phyloP scores from a whole-genome alignment of 2,888 invertebrate genomes.

The Dasypolia templi region DNA sequence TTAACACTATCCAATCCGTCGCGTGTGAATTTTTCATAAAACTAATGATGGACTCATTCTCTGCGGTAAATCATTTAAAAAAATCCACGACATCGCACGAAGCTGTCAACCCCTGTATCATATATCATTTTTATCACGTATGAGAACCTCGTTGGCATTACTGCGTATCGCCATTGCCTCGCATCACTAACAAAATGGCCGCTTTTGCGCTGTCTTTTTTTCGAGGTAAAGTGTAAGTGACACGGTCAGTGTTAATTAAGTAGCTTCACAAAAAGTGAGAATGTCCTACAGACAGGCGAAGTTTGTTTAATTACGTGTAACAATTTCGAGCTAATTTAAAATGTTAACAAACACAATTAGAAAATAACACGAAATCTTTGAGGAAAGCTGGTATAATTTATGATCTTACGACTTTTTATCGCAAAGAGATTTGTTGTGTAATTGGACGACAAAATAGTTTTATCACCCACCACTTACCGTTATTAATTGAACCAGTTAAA shows the following conservation, averaged over 20 bases:
- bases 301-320: conserved; percentile 43
- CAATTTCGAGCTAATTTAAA: conserved; percentile 35
- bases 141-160: conserved; percentile 48
- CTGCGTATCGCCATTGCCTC: conserved; percentile 35
- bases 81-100: conserved; percentile 19
- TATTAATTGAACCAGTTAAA: conserved; percentile 50
- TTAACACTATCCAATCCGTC: background rate
- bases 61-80: conserved; percentile 25
- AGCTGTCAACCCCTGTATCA: conserved; percentile 44
- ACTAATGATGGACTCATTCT: conserved; percentile 20
- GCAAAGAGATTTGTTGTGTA: conserved; percentile 44
- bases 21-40: conserved; percentile 39
- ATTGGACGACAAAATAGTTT: conserved; percentile 51
- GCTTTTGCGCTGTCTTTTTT: conserved; percentile 47
- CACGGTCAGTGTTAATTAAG: conserved; percentile 64
- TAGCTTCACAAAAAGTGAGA: conserved; percentile 56
- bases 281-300: conserved; percentile 40
- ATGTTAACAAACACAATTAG: conserved; percentile 40
- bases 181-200: conserved; percentile 66
- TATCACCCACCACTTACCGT: conserved; percentile 38
- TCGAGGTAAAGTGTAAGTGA: conserved; percentile 54
- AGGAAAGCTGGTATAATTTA: conserved; percentile 25
- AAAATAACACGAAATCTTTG: conserved; percentile 26
- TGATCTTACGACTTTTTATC: conserved; percentile 38
- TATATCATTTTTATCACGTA: conserved; percentile 45